phyloP scores from a whole-genome alignment of 1,140 invertebrate species.

The Rhopalosiphum maidis region DNA sequence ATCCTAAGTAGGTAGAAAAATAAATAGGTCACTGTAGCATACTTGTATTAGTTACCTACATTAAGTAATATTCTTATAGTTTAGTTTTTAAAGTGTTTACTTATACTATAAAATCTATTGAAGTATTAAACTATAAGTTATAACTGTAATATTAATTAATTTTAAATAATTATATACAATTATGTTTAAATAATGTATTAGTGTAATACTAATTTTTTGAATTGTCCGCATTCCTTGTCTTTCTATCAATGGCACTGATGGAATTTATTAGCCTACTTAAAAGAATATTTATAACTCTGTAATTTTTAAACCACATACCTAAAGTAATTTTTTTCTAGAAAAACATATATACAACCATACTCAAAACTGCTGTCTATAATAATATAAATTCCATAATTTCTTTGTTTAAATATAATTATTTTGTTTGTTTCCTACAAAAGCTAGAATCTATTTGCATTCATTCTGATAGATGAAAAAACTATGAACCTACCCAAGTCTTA shows the following conservation, averaged over 20 bases:
- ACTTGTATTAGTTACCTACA: neutral
- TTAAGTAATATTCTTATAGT: neutral
- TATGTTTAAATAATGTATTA: neutral
- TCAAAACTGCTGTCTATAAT: neutral
- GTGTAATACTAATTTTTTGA: neutral
- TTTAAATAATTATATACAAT: neutral
- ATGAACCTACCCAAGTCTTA: neutral
- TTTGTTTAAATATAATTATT: neutral
- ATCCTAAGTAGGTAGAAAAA: neutral
- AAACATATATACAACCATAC: neutral
- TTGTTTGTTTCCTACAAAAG: neutral
- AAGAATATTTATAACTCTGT: neutral
- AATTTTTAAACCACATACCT: neutral
- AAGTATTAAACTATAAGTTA: neutral
- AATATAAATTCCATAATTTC: neutral
- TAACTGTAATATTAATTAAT: neutral
- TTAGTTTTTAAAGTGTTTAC: neutral
- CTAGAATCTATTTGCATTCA: neutral
- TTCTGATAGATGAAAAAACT: neutral
- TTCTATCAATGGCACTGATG: neutral
- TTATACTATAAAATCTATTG: neutral
- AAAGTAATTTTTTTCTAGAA: no score
- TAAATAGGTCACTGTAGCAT: neutral
- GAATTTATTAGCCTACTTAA: neutral
- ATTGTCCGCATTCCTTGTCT: neutral